Percentiles rank a stretch among this genome's conserved stretches.
phyloP scores from a whole-genome alignment of 2,888 invertebrate genomes.

The Phengaris alcon region DNA sequence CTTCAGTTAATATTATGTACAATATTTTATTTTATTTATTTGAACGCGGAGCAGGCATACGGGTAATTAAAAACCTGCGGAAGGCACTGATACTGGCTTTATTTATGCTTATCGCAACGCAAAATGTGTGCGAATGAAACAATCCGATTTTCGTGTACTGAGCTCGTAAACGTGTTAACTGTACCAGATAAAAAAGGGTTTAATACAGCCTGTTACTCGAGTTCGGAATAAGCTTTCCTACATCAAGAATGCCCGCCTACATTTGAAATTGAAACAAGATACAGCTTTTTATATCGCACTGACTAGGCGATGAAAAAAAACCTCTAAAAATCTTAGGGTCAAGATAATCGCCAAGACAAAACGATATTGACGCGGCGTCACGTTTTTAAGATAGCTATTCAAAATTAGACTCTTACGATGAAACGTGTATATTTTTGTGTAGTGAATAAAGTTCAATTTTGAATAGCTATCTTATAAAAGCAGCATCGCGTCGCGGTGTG shows the following conservation, averaged over 20 bases:
- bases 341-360: too few relatives aligned
- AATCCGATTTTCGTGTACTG: conserved; percentile 11
- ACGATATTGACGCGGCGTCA: too few relatives aligned
- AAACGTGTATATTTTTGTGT: too few relatives aligned
- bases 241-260: not conserved
- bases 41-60: conserved; percentile 25
- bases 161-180: conserved; percentile 15
- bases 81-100: conserved; percentile 22
- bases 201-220: not conserved
- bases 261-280: not conserved
- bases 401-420: too few relatives aligned
- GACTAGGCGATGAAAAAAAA: not conserved
- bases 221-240: not conserved
- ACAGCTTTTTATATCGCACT: not conserved
- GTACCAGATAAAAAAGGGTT: not conserved
- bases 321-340: too few relatives aligned
- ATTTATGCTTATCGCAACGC: conserved; percentile 12
- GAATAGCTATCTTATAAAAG: too few relatives aligned
- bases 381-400: too few relatives aligned
- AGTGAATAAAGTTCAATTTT: too few relatives aligned
- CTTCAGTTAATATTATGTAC: conserved; percentile 31
- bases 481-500: too few relatives aligned
- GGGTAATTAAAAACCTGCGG: conserved; percentile 24
- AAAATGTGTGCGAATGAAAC: conserved; percentile 23
- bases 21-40: conserved; percentile 31